Conservation (phyloP, 2,113 vertebrate genomes). For the Urocynchramus pylzowi region DNA sequence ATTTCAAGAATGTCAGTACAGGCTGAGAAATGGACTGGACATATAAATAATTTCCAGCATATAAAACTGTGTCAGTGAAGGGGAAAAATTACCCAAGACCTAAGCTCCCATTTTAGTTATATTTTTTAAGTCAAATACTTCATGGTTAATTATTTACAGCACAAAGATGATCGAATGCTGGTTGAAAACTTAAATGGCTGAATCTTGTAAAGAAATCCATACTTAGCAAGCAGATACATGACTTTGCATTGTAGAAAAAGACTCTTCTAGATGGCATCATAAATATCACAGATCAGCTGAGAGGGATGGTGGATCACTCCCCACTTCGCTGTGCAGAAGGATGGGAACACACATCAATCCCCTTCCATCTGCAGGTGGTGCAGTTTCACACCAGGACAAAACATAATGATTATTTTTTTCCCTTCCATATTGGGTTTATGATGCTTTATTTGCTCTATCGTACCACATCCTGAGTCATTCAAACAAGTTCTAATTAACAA, state of each 20-base stretch:
- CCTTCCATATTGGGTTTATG: neutral
- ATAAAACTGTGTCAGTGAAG: neutral
- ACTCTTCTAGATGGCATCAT: neutral
- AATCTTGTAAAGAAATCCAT: neutral
- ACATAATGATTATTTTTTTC: neutral
- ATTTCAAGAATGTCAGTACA: constrained; percentile 13
- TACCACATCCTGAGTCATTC: neutral
- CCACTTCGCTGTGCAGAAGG: neutral
- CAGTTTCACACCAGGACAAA: neutral
- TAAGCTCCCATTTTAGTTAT: neutral
- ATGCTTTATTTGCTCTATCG: neutral
- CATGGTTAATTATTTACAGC: neutral
- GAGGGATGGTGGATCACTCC: neutral
- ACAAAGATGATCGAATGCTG: neutral
- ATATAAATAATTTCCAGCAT: constrained; percentile 27
- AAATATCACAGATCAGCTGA: neutral
- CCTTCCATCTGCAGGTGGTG: neutral
- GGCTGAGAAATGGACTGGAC: neutral
- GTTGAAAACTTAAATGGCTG: neutral
- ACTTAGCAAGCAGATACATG: neutral
- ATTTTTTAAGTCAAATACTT: neutral
- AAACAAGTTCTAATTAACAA: neutral
- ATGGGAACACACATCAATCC: neutral
- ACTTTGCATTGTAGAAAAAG: neutral
- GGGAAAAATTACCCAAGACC: neutral